Base-by-base conservation (phyloP, 2,113 vertebrate species). In the Siniperca knerii region DNA sequence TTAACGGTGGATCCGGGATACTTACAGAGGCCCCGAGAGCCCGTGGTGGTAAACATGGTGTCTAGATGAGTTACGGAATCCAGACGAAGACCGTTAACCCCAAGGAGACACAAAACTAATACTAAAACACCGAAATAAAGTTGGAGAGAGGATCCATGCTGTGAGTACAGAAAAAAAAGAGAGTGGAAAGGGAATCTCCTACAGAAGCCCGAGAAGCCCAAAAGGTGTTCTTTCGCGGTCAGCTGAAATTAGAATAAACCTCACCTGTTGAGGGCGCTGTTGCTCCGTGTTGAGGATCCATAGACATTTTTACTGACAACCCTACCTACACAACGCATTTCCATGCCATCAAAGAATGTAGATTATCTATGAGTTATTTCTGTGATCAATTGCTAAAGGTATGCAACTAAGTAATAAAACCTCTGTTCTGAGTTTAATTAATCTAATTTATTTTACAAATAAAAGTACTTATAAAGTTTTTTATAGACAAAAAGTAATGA, bases 11-110 rank as follows among this genome's bases (percentile, higher is more conserved):
- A 33, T n/a, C 44, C 62, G 42, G 69, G 35, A 68, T 79, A 95
- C 96, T 95, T 91, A 96, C 96, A 96, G 48, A 96, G 91, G 81
- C 96, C 95, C 67, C 95, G 90, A 8, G 96, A 96, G 46, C 96
- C 96, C 13, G 95, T 96, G 74, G 92, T 93, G 82, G 94, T 95
- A 76, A 96, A 96, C 96, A 96, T 96, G 62, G 73, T n/a, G 71
- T 81, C 62, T 1, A 21, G 48, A 12, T 16, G 46, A 33, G 67
- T 18, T 33, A 50, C 72, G 3, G 55, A 29, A 25, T 68, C 52
- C 40, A 64, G 11, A 25, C 5, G 12, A 57, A 13, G 3, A 11
- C 16, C 4, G 35, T 23, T 57, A 44, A 46, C 69, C 55, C 33
- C 35, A 84, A 70, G 21, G 70, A 67, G 70, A 79, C 23, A 11